These are phyloP conservation scores for Lepus americanus DNA, from an alignment of 2,113 vertebrate genomes.

Conservation along the genomic window DNA sequence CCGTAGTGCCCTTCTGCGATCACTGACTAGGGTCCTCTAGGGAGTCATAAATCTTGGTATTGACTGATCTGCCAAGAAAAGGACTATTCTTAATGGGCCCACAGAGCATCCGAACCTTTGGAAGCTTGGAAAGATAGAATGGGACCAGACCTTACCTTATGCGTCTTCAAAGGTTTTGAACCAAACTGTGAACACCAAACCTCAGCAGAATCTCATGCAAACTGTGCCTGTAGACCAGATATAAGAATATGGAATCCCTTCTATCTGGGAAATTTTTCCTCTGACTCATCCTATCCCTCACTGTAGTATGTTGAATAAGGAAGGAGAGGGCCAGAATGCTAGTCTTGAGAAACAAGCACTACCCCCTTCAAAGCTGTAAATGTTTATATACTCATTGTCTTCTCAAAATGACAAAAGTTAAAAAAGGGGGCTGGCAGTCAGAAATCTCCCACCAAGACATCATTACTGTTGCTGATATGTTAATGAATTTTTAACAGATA, in stretches of 20 bases:
- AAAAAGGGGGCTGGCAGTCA: not conserved
- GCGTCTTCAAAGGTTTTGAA: not conserved
- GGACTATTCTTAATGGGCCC: not conserved
- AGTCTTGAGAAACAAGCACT: not conserved
- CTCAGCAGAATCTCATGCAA: not conserved
- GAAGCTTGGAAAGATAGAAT: not conserved
- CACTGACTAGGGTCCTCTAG: not conserved
- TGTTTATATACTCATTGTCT: not conserved
- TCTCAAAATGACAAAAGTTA: not conserved
- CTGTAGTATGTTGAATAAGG: not conserved
- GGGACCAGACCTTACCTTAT: not conserved
- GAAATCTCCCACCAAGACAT: not conserved
- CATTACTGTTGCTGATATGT: not conserved
- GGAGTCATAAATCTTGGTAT: not conserved
- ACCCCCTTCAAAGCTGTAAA: not conserved
- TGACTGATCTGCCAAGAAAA: not conserved
- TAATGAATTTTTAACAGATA: not conserved
- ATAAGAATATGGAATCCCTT: not conserved
- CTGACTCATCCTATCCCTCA: not conserved
- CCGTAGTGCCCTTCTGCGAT: rapidly evolving
- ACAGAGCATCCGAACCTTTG: not conserved
- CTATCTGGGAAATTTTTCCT: not conserved
- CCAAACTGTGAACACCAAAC: not conserved
- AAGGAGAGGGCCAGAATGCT: not conserved
- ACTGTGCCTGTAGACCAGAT: not conserved